Evolutionary conservation across 2,113 vertebrate genomes (phyloP), one percentile per base, ranked within the genome.

Genomic region (Poecile atricapillus): DNA sequence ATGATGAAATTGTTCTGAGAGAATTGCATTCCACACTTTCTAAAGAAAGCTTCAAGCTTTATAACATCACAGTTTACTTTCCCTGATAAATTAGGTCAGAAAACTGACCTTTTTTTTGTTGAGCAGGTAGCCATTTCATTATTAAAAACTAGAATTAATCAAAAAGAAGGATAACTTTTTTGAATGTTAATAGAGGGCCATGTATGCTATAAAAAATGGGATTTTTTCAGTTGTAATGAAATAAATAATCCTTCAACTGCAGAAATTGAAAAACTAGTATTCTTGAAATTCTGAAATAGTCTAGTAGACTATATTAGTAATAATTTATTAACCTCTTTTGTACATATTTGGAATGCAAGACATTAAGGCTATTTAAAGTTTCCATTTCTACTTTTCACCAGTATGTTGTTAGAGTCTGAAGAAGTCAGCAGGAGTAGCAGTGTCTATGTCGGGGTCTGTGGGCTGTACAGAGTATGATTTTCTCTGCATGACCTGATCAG

Each of bases 1-100:
- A 49, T 52, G 64, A 68, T 79, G 50, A 56, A 83, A 52, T 89
- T 84, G 33, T 73, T 90, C 50, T 37, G 52, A 90, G 79, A 56
- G 11, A 82, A 67, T 39, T 67, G 27, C 47, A 50, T 58, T 58
- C 43, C 49, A 70, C 50, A 59, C 28, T 60, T 69, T 20, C 25
- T 41, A 13, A 82, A 62, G 62, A 63, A 92, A 67, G 13, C 37
- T 59, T 86, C 33, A 30, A 49, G n/a, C 43, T 37, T 82, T 82
- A 13, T 62, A 70, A 44, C 24, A 59, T 90, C 35, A 59, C 46
- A 28, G 3, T 47, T 80, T 13, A 30, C 39, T 90, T 93, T 58
- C 33, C 37, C 31, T 91, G 24, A 35, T 86, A 86, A 89, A 81
- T 63, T 68, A 46, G 64, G 19, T 83, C 47, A 89, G 64, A 63